Evolutionary conservation across 2,888 invertebrate genomes (phyloP), one percentile per base, ranked within the genome.

Genomic region (Allygus modestus): DNA sequence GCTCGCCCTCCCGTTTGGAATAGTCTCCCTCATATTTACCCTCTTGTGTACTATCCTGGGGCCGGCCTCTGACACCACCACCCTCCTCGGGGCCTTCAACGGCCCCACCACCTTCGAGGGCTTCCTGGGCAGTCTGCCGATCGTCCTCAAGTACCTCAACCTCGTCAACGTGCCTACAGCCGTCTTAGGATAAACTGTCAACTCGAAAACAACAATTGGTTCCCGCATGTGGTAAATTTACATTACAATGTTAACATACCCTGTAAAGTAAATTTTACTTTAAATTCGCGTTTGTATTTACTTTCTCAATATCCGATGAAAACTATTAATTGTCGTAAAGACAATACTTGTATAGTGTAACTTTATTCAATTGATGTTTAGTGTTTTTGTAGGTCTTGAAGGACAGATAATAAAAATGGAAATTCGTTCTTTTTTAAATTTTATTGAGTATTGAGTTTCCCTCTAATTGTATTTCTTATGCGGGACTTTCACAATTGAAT

Each of bases 121-220:
- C 28, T 77, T 77, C 46, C 23, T 77, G 15, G 75, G 75, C 23
- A 46, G 46, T 77, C 46, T 77, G 28, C 75, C 43, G 26, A 43
- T 77, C 28, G 75, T 77, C 41, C 75, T 41, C 28, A 77, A 77
- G 41, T 41, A 41, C 28, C 75, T 77, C 75, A 77, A 77, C 75
- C 33, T 77, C 46, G 11, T 77, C 46, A 77, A 77, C 46, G 75
- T 77, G 17, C 75, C 75, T 2, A 77, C 75, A 12, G 75, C 75
- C 23, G 23, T 77, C 46, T 23, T 46, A 12, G 75, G 75, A 46
- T 77, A 77, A 46, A 26, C 20, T 11, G 9, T 4, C 37, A 4
- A n/a, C n/a, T n/a, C n/a, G n/a, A n/a, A n/a, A n/a, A n/a, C n/a
- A n/a, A n/a, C n/a, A n/a, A n/a, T n/a, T n/a, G 0, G 15, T 15